Percentiles rank a stretch among this genome's conserved stretches.
Evolutionary conservation across 2,113 vertebrate species (phyloP).

Genomic region (Bubo bubo): DNA sequence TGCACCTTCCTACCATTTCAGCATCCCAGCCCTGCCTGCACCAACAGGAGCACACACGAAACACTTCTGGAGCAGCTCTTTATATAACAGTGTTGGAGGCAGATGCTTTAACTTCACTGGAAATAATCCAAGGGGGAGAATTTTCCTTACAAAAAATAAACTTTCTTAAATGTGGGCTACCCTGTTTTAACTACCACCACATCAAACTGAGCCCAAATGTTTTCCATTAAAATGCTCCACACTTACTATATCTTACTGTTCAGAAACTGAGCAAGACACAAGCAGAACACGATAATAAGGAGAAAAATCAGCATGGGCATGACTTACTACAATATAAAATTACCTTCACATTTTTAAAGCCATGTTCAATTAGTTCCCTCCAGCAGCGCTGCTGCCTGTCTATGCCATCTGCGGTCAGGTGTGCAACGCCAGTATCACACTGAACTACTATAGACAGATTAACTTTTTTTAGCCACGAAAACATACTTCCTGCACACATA

Average conservation of each 20-base stretch:
- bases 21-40: background rate
- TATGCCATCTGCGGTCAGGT: background rate
- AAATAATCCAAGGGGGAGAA: background rate
- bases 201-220: background rate
- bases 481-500: background rate
- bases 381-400: background rate
- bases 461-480: background rate
- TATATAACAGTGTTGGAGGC: rapidly evolving
- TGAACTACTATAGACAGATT: background rate
- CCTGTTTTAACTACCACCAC: background rate
- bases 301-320: background rate
- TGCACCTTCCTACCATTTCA: background rate
- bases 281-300: background rate
- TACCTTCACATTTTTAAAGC: background rate
- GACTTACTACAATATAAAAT: background rate
- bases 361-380: background rate
- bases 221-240: background rate
- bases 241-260: background rate
- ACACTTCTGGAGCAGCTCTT: background rate
- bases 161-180: background rate
- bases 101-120: background rate
- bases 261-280: background rate
- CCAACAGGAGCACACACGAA: background rate
- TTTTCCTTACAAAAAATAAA: background rate
- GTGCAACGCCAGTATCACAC: rapidly evolving